A percentile compares a stretch with the other conserved stretches of the same genome.
These are phyloP conservation scores for Lathronympha strigana DNA, from an alignment of 2,888 invertebrate species.

Conservation along the genomic window DNA sequence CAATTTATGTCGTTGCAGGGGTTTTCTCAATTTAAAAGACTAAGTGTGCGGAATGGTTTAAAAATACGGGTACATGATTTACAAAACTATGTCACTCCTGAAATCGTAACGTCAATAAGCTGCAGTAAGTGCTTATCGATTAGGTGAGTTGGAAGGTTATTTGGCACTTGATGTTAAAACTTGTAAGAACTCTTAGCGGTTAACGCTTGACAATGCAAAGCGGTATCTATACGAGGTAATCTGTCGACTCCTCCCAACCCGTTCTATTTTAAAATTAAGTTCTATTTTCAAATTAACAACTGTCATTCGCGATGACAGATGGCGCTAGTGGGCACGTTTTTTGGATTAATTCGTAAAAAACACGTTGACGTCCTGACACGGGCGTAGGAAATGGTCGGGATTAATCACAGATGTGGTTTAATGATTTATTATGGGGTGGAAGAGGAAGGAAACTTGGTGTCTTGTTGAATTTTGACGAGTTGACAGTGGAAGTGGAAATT, in stretches of 20 bases:
- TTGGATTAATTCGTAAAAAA: conserved; percentile 45
- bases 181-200: neutral
- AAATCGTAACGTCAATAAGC: no score
- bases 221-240: conserved; percentile 10
- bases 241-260: conserved; percentile 43
- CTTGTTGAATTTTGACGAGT: conserved; percentile 10
- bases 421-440: conserved; percentile 26
- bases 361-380: conserved; percentile 36
- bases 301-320: conserved; percentile 55
- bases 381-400: conserved; percentile 28
- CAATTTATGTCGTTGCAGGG: no score
- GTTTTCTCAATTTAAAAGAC: no score
- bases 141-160: no score
- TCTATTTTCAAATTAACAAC: conserved; percentile 54
- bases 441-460: conserved; percentile 24
- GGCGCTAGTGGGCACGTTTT: conserved; percentile 47
- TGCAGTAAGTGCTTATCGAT: no score
- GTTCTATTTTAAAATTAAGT: conserved; percentile 56
- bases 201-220: neutral
- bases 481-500: conserved; percentile 2
- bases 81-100: no score
- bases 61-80: no score
- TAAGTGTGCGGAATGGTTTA: no score
- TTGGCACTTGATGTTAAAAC: neutral
- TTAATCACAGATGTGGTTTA: conserved; percentile 36